Evolutionary conservation across 1,140 invertebrate species (phyloP), one percentile per base, ranked within the genome.

Genomic region (Stegodyphus mimosarum): DNA sequence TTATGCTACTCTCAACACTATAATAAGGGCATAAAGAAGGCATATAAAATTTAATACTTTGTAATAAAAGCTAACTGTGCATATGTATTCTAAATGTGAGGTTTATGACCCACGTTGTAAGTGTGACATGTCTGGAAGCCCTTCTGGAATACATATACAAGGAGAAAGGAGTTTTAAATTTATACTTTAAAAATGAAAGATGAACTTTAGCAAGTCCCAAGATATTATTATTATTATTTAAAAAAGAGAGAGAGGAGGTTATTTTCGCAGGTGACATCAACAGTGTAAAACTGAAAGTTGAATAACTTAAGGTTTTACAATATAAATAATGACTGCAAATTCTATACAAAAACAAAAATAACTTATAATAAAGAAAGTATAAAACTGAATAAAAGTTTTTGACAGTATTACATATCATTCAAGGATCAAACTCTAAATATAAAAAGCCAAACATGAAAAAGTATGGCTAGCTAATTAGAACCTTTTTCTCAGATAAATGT

Each of bases 71-170:
- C 72, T 76, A 75, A 84, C 55, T 53, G 81, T 84, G 81, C 81
- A 84, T 84, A 84, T 84, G 81, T 84, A 84, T 84, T 84, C 81
- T 84, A 84, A 74, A 83, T 84, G 72, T 84, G 81, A 84, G 81
- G 81, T 84, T 55, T 51, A 84, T 84, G 81, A 76, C 81, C 80
- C 71, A 75, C 81, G 69, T 52, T 75, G 64, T 49, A 64, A 60
- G 81, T 83, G 79, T 74, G 79, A 83, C 79, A 83, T 83, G 49
- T 84, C 81, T 84, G 81, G 81, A 84, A 84, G 81, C 81, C 81
- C 81, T 75, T 84, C 75, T 60, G 81, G 81, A 84, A 84, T 84
- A 84, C 81, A 84, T 84, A 84, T 71, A 84, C 81, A 70, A 75
- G 52, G 64, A 70, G 60, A 69, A 84, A 76, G 81, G 81, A 67